A percentile compares a stretch with the other conserved stretches of the same genome.
phyloP scores from a whole-genome alignment of 2,113 vertebrate species.

The Psilopsiagon aymara region DNA sequence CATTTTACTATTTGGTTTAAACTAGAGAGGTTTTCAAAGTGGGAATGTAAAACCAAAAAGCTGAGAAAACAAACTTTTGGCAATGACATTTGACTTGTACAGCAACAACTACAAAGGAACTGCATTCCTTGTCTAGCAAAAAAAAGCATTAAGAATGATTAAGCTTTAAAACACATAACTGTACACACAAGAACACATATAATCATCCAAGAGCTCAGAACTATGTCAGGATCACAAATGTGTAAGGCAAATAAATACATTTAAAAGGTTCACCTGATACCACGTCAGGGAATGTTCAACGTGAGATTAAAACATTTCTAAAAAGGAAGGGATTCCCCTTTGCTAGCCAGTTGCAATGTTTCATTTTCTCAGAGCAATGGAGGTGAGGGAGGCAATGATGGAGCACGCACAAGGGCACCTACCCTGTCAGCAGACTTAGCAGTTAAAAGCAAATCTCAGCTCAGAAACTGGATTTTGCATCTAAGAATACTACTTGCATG shows the following conservation, averaged over 20 bases:
- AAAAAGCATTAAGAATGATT: constrained; percentile 13
- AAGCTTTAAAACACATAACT: constrained; percentile 28
- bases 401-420: background rate
- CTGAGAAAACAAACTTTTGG: constrained; percentile 22
- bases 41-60: background rate
- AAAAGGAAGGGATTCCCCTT: background rate
- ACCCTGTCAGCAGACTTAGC: background rate
- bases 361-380: background rate
- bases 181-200: background rate
- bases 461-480: background rate
- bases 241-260: background rate
- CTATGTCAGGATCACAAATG: background rate
- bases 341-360: background rate
- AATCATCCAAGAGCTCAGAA: constrained; percentile 1
- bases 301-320: constrained; percentile 10
- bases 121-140: background rate
- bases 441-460: background rate
- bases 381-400: background rate
- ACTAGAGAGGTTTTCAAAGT: background rate
- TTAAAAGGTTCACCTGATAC: background rate
- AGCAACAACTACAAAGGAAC: background rate
- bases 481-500: background rate
- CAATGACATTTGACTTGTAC: constrained; percentile 1
- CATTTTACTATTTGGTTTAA: background rate
- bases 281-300: background rate